Percentiles rank a stretch among this genome's conserved stretches.
Evolutionary conservation across 2,888 invertebrate species (phyloP).

Genomic region (Ochropleura leucogaster): DNA sequence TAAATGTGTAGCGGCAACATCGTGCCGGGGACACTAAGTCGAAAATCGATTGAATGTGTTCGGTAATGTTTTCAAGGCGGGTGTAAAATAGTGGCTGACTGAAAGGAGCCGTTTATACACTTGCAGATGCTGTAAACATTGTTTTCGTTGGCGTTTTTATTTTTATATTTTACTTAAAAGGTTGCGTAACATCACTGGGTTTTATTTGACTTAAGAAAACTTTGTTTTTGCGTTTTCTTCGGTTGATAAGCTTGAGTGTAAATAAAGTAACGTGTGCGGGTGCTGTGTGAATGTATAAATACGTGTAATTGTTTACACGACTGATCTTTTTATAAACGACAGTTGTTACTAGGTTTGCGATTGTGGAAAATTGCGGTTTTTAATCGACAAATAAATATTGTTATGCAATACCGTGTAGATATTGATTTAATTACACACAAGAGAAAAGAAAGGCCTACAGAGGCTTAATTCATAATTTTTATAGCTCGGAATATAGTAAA

Average conservation of each 20-base stretch:
- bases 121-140: slow-evolving; percentile 83
- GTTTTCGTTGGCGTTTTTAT: slow-evolving; percentile 74
- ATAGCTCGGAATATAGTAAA: background rate
- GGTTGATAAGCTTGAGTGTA: slow-evolving; percentile 16
- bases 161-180: slow-evolving; percentile 62
- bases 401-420: slow-evolving; percentile 12
- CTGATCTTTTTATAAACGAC: slow-evolving; percentile 36
- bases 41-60: slow-evolving; percentile 88
- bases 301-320: slow-evolving; percentile 37
- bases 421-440: background rate
- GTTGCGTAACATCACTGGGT: slow-evolving; percentile 78
- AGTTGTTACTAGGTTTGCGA: background rate
- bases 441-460: background rate
- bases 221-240: slow-evolving; percentile 27
- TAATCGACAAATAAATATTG: slow-evolving; percentile 12
- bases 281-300: background rate
- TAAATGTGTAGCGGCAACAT: slow-evolving; percentile 44
- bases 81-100: slow-evolving; percentile 83
- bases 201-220: slow-evolving; percentile 30
- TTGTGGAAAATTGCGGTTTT: background rate
- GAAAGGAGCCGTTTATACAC: slow-evolving; percentile 80
- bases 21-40: slow-evolving; percentile 72
- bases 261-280: slow-evolving; percentile 3
- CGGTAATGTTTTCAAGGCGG: slow-evolving; percentile 86
- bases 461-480: background rate